Conservation (phyloP, 2,888 invertebrate genomes). For the Biston stratarius region DNA sequence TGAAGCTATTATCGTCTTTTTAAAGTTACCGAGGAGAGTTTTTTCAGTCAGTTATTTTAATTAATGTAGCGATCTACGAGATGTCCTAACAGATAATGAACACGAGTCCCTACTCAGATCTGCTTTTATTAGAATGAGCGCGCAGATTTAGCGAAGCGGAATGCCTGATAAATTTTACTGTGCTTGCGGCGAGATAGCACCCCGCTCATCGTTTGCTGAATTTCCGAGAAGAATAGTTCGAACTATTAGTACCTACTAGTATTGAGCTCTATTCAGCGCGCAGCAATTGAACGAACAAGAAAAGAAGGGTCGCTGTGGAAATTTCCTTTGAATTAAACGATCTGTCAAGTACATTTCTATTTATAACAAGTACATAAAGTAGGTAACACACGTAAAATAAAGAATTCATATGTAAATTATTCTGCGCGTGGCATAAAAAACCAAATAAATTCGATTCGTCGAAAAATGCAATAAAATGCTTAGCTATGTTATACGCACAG, state of each 20-base stretch:
- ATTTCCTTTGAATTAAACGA: conserved; percentile 13
- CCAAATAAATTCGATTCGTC: conserved; percentile 39
- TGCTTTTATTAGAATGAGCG: conserved; percentile 26
- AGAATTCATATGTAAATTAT: conserved; percentile 24
- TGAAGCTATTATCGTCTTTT: no score
- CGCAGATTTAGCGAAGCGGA: conserved; percentile 52
- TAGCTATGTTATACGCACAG: conserved; percentile 33
- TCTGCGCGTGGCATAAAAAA: conserved; percentile 34
- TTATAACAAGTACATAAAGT: neutral
- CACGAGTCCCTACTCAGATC: neutral
- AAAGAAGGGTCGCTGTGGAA: conserved; percentile 33
- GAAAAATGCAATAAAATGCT: conserved; percentile 42
- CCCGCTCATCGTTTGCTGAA: conserved; percentile 48
- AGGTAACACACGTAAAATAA: conserved; percentile 7
- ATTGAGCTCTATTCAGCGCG: conserved; percentile 51
- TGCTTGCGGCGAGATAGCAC: conserved; percentile 53
- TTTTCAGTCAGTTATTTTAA: neutral
- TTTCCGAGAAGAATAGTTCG: conserved; percentile 58
- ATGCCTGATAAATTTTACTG: conserved; percentile 61
- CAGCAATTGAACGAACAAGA: conserved; percentile 51
- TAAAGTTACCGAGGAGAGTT: neutral
- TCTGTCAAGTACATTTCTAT: neutral
- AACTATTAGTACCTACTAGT: conserved; percentile 57
- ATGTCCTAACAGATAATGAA: conserved; percentile 16
- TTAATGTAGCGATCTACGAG: neutral